These are phyloP conservation scores for Rhombomys opimus DNA, from an alignment of 2,113 vertebrate genomes.

Conservation along the genomic window DNA sequence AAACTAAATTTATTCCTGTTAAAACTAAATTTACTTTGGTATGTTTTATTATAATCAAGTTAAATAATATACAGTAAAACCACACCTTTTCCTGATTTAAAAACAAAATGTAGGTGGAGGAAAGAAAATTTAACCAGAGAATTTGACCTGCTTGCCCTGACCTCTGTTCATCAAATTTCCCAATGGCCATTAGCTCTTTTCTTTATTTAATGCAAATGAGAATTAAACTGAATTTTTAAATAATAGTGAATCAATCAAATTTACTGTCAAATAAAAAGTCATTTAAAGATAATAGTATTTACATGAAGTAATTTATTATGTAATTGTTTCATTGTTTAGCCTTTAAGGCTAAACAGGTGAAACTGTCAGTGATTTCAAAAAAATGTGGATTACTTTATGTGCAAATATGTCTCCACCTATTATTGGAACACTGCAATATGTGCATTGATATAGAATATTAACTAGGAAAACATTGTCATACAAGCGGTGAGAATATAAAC, in stretches of 20 bases:
- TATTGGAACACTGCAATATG: not conserved
- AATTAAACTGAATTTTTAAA: not conserved
- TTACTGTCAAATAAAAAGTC: not conserved
- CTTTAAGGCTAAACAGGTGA: not conserved
- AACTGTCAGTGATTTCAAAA: not conserved
- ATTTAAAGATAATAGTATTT: not conserved
- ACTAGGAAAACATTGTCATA: not conserved
- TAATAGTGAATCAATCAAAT: not conserved
- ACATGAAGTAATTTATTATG: not conserved
- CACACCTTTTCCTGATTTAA: not conserved
- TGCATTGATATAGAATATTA: not conserved
- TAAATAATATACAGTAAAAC: not conserved
- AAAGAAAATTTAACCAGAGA: not conserved
- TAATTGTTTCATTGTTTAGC: not conserved
- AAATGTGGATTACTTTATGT: not conserved
- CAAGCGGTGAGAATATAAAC: not conserved
- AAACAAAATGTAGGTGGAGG: no score
- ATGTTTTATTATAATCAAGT: not conserved
- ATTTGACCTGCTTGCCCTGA: not conserved
- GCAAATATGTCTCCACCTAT: not conserved
- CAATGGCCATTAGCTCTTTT: not conserved
- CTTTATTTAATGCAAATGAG: not conserved
- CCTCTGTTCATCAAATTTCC: not conserved
- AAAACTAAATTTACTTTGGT: constrained; percentile 39
- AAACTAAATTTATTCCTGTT: constrained; percentile 1